Evolutionary conservation across 2,797 vertebrate species (phyloP), one percentile per base, ranked within the genome.

Genomic region (Lophius americanus): DNA sequence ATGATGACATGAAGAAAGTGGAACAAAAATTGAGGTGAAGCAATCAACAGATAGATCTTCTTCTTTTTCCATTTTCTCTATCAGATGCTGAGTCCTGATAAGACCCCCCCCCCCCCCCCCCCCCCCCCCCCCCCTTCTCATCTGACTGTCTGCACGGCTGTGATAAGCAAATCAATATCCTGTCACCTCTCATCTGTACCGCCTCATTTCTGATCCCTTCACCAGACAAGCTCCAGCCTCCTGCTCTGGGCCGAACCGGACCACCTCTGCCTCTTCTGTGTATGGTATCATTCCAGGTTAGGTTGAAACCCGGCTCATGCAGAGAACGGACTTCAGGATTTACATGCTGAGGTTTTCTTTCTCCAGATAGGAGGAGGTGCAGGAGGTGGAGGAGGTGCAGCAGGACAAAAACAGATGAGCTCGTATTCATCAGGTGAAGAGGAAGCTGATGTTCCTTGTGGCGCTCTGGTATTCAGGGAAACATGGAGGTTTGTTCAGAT

Each of bases 131-230:
- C 66, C 58, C 14, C 91, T 91, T 93, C 91, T 92, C 91, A 91
- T 92, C 86, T 91, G 88, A 93, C 91, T 92, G 92, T 94, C 93
- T 94, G 93, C 92, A 92, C 82, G 86, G 91, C 88, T 64, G 90
- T 85, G 93, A 94, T 94, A 94, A 95, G 93, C 92, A 94, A 94
- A 94, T 95, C 94, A 94, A 95, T 95, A 94, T 93, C 92, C 92
- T 94, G 93, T 94, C 93, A 94, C 93, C 93, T 94, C 91, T 94
- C 88, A 93, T 94, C 94, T 94, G 94, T 92, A 92, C 92, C 87
- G 84, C 89, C 89, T 91, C 90, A 92, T 92, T 92, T 92, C 91
- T 92, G 87, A 91, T 92, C 90, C 88, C 89, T 89, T 88, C 91
- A 91, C 91, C 91, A 93, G 93, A 93, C 92, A 92, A 92, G 91